Conservation (phyloP, 35 echinoderm and acorn worm species). For the Stichopus chloronotus region DNA sequence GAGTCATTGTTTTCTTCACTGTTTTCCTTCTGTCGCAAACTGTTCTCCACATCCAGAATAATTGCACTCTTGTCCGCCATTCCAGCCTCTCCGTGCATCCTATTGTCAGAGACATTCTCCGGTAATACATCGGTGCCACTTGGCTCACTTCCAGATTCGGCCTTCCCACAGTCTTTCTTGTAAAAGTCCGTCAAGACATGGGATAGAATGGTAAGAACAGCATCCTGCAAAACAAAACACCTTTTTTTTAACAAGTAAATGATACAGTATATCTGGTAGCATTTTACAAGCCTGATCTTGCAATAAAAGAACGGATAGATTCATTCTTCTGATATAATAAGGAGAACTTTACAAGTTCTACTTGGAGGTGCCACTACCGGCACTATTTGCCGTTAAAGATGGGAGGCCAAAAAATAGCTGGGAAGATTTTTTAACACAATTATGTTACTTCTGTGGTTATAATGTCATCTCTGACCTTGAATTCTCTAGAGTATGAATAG, state of each 20-base stretch:
- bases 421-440: no score
- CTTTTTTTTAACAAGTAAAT: no score
- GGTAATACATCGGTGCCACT: neutral
- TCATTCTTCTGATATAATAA: neutral
- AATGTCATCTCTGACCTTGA: no score
- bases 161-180: neutral
- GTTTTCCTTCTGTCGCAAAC: neutral
- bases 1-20: neutral
- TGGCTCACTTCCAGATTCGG: neutral
- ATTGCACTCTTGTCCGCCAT: neutral
- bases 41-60: neutral
- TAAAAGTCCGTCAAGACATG: conserved; percentile 4
- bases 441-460: no score
- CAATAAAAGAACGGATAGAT: neutral
- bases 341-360: no score
- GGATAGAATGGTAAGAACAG: neutral
- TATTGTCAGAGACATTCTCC: neutral
- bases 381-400: no score
- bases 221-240: neutral
- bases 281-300: no score
- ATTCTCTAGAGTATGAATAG: no score
- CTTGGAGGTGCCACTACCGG: no score
- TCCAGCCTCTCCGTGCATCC: neutral
- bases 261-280: no score
- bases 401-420: no score